phyloP scores from a whole-genome alignment of 2,113 vertebrate genomes.

The Microcebus jonahi region DNA sequence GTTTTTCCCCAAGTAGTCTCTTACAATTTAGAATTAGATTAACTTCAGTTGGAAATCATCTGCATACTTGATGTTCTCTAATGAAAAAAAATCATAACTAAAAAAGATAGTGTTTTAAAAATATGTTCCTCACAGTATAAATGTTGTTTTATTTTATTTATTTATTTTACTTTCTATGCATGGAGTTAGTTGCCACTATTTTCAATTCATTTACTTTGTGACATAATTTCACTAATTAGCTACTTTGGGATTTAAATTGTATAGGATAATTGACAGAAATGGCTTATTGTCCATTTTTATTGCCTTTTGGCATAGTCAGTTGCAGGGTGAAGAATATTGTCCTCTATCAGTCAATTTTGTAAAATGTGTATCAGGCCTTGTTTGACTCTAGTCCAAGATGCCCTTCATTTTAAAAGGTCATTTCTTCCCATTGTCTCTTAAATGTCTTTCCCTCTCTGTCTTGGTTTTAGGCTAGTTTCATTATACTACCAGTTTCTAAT shows the following conservation, averaged over 20 bases:
- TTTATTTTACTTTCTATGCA: background rate
- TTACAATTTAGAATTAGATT: conserved; percentile 49
- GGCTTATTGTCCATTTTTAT: conserved; percentile 17
- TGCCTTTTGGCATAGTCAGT: conserved; percentile 3
- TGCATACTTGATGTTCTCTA: conserved; percentile 28
- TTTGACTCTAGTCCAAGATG: conserved; percentile 58
- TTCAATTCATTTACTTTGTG: conserved; percentile 49
- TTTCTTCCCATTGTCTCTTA: conserved; percentile 69
- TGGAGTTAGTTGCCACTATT: conserved; percentile 52
- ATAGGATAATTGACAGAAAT: background rate
- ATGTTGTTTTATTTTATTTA: background rate
- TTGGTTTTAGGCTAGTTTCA: conserved; percentile 82
- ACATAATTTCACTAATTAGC: conserved; percentile 45
- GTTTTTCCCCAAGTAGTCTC: background rate
- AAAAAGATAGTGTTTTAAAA: conserved; percentile 25
- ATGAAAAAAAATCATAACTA: conserved; percentile 28
- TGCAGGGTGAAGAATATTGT: background rate
- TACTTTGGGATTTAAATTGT: background rate
- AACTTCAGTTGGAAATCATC: conserved; percentile 23
- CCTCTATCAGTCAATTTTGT: conserved; percentile 18
- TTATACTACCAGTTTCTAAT: conserved; percentile 84
- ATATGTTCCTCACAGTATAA: conserved; percentile 16
- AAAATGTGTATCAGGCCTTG: conserved; percentile 1
- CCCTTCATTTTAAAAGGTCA: conserved; percentile 66
- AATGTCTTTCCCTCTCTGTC: conserved; percentile 67